Evolutionary conservation across 1,140 invertebrate genomes (phyloP).

Genomic region (Drosophila albomicans): DNA sequence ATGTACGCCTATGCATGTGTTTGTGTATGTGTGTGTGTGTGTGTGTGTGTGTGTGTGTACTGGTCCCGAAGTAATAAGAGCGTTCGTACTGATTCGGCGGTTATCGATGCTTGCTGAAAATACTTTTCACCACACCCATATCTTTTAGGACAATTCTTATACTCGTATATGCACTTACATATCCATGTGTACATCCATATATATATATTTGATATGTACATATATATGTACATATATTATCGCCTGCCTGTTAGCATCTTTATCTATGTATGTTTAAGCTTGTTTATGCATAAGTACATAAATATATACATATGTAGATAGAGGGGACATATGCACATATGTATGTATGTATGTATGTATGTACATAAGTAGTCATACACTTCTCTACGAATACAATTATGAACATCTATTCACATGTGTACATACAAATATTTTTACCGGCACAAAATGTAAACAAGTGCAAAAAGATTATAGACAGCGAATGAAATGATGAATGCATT

Average conservation of each 20-base stretch:
- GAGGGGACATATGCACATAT: background rate
- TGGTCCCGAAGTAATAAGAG: slow-evolving; percentile 24
- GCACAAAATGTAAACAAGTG: slow-evolving; percentile 61
- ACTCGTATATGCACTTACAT: background rate
- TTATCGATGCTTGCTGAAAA: slow-evolving; percentile 20
- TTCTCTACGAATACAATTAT: background rate
- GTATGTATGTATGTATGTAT: slow-evolving; percentile 10
- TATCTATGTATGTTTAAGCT: background rate
- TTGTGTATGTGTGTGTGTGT: background rate
- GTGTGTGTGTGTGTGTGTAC: background rate
- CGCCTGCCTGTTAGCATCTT: no score
- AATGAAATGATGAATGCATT: background rate
- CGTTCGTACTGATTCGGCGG: slow-evolving; percentile 28
- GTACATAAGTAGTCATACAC: slow-evolving; percentile 13
- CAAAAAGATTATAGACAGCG: background rate
- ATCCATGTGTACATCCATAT: background rate
- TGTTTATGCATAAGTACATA: background rate
- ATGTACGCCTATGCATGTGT: background rate
- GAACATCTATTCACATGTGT: background rate
- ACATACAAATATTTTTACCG: slow-evolving; percentile 43
- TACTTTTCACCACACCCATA: slow-evolving; percentile 41
- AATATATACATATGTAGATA: background rate
- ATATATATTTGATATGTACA: background rate
- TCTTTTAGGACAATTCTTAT: slow-evolving; percentile 14
- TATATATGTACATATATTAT: background rate